phyloP scores from a whole-genome alignment of 2,888 invertebrate genomes.

The Cephus nigrinus region DNA sequence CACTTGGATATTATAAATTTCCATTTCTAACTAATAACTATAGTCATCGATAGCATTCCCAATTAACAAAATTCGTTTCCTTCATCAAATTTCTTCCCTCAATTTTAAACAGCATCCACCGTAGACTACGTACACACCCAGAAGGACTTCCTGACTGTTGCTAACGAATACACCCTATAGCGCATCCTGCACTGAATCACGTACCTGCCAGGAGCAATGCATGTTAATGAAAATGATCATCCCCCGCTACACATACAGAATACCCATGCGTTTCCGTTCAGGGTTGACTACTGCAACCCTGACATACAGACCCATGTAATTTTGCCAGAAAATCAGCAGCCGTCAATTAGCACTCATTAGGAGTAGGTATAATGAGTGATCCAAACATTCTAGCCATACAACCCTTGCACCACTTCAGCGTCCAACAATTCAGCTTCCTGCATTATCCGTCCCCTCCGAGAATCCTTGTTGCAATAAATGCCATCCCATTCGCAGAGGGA shows the following conservation, averaged over 20 bases:
- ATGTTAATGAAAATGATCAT: neutral
- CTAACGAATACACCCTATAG: neutral
- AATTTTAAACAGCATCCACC: neutral
- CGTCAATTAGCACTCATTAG: neutral
- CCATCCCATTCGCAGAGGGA: neutral
- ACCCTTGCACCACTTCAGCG: neutral
- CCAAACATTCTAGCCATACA: neutral
- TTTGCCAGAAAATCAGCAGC: neutral
- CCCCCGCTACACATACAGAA: neutral
- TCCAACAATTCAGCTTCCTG: neutral
- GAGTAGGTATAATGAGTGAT: neutral
- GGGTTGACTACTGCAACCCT: neutral
- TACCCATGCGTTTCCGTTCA: neutral
- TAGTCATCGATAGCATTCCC: neutral
- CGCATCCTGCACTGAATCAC: neutral
- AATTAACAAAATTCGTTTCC: neutral
- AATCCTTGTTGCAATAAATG: neutral
- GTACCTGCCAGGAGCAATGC: neutral
- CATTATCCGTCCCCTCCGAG: neutral
- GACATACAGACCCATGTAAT: neutral
- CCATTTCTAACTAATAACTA: neutral
- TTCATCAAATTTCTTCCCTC: neutral
- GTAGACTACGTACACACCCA: neutral
- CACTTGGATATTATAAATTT: neutral
- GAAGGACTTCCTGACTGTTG: neutral